phyloP scores from a whole-genome alignment of 2,797 vertebrate species.

The Takifugu ocellatus region DNA sequence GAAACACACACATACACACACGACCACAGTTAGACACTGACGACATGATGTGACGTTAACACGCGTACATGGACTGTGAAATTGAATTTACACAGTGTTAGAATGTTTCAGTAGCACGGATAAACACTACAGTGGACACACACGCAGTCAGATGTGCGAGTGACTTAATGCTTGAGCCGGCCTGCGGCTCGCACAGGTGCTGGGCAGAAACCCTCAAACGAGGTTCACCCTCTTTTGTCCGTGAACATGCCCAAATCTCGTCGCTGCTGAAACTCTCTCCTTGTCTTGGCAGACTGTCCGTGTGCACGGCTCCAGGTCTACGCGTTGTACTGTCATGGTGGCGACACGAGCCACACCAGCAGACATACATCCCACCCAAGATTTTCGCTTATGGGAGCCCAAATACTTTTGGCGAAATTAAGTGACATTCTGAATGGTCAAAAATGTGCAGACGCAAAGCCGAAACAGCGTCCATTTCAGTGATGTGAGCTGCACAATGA shows the following conservation, averaged over 20 bases:
- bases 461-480: too few relatives aligned
- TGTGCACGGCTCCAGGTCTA: too few relatives aligned
- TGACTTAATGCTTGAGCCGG: background rate
- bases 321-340: too few relatives aligned
- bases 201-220: background rate
- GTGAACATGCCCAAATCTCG: slow-evolving; percentile 11
- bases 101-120: background rate
- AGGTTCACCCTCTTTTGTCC: background rate
- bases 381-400: too few relatives aligned
- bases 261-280: slow-evolving; percentile 1
- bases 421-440: too few relatives aligned
- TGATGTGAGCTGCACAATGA: too few relatives aligned
- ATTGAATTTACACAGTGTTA: slow-evolving; percentile 4
- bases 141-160: slow-evolving; percentile 6
- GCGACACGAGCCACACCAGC: too few relatives aligned
- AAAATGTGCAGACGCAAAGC: too few relatives aligned
- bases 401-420: too few relatives aligned
- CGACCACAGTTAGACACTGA: slow-evolving; percentile 48
- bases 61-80: background rate
- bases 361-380: too few relatives aligned
- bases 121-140: background rate
- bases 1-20: slow-evolving; percentile 62
- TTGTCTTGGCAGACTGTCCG: too few relatives aligned
- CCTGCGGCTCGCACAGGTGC: background rate
- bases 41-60: slow-evolving; percentile 15